phyloP scores from a whole-genome alignment of 2,888 invertebrate species.

The Drosophila planitibia region DNA sequence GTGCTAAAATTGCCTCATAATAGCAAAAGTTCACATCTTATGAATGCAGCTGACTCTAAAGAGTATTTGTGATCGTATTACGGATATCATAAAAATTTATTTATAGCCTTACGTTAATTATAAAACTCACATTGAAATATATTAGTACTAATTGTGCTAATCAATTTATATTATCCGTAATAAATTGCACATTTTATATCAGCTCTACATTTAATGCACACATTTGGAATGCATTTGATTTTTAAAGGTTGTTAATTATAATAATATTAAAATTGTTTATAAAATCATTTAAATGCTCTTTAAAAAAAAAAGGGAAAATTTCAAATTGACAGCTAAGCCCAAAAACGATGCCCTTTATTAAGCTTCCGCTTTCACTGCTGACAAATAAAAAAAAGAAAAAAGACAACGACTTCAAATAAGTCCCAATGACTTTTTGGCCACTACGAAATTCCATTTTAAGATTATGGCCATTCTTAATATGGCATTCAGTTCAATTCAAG shows the following conservation, averaged over 20 bases:
- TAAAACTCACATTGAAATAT: not conserved
- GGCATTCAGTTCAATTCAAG: slow-evolving; percentile 12
- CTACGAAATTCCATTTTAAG: slow-evolving; percentile 32
- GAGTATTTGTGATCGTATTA: not conserved
- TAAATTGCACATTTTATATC: not conserved
- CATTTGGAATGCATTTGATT: not conserved
- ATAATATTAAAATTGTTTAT: not conserved
- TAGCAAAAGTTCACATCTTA: slow-evolving; percentile 32
- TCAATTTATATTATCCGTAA: not conserved
- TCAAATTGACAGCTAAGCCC: not conserved
- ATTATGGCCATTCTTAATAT: slow-evolving; percentile 19
- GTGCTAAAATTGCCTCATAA: slow-evolving; percentile 51
- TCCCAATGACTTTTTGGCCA: slow-evolving; percentile 17
- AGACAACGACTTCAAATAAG: slow-evolving; percentile 10
- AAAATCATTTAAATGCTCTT: not conserved
- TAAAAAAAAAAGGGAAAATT: not conserved
- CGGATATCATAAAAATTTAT: not conserved
- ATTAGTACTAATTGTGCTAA: slow-evolving; percentile 14
- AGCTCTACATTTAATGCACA: not conserved
- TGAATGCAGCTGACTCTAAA: slow-evolving; percentile 1
- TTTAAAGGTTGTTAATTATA: not conserved
- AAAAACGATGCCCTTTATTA: slow-evolving; percentile 13
- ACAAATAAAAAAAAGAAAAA: slow-evolving; percentile 5
- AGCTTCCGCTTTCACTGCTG: slow-evolving; percentile 34
- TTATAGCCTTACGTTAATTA: not conserved